phyloP scores from a whole-genome alignment of 2,888 invertebrate species.

The Gastracanthus pulcherrimus region DNA sequence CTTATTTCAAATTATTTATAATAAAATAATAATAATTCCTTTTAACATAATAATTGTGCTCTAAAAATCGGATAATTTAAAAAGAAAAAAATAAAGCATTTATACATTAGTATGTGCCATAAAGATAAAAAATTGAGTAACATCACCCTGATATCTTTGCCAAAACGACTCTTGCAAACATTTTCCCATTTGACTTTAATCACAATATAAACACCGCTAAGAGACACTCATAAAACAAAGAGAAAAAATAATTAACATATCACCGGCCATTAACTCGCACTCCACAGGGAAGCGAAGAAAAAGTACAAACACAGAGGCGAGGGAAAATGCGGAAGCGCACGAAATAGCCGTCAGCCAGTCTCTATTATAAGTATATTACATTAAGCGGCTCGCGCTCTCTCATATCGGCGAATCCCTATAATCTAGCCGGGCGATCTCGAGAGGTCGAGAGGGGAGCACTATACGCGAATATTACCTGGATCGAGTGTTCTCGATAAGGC shows the following conservation, averaged over 20 bases:
- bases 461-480: slow-evolving; percentile 31
- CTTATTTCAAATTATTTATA: too few species aligned
- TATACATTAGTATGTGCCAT: too few species aligned
- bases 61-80: too few species aligned
- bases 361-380: slow-evolving; percentile 21
- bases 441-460: not conserved
- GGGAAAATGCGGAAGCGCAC: not conserved
- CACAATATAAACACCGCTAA: too few species aligned
- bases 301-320: not conserved
- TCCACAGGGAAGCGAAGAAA: not conserved
- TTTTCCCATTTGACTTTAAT: too few species aligned
- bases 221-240: not conserved
- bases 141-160: too few species aligned
- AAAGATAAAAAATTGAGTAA: too few species aligned
- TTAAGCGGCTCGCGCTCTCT: slow-evolving; percentile 1
- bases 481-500: slow-evolving; percentile 39
- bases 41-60: too few species aligned
- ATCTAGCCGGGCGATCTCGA: slow-evolving; percentile 27
- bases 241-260: not conserved
- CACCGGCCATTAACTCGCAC: not conserved
- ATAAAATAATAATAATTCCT: too few species aligned
- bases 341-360: not conserved
- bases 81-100: too few species aligned
- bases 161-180: too few species aligned
- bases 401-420: slow-evolving; percentile 21